phyloP scores from a whole-genome alignment of 2,888 invertebrate species.

The Protonemura montana region DNA sequence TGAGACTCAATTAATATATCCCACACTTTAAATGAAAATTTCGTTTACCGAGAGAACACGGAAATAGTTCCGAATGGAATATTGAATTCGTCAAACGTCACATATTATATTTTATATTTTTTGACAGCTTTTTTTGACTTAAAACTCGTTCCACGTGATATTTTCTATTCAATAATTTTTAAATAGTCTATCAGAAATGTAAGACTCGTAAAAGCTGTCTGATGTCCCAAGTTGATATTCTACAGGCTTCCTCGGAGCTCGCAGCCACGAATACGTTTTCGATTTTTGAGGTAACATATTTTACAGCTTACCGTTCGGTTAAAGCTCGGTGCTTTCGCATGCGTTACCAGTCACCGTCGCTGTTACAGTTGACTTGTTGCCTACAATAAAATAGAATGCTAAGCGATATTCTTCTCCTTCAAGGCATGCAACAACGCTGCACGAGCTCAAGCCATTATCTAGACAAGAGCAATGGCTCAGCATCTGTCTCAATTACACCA shows the following conservation, averaged over 20 bases:
- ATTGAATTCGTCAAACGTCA: background rate
- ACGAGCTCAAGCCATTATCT: background rate
- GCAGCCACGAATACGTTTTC: background rate
- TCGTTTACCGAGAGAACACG: background rate
- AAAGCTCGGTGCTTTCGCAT: background rate
- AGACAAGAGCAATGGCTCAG: background rate
- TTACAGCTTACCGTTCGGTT: background rate
- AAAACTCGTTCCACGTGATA: background rate
- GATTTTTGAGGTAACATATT: background rate
- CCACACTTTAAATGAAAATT: background rate
- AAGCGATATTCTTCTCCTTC: background rate
- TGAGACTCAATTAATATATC: background rate
- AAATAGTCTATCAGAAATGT: background rate
- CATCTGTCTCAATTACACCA: background rate
- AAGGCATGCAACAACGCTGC: background rate
- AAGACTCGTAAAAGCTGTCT: background rate
- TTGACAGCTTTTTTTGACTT: background rate
- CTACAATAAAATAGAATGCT: background rate
- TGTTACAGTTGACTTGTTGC: background rate
- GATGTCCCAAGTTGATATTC: background rate
- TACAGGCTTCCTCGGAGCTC: background rate
- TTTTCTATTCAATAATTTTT: background rate
- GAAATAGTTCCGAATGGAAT: background rate
- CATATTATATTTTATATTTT: background rate
- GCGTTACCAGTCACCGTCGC: background rate